Evolutionary conservation across 2,113 vertebrate genomes (phyloP).

Genomic region (Lates calcarifer): DNA sequence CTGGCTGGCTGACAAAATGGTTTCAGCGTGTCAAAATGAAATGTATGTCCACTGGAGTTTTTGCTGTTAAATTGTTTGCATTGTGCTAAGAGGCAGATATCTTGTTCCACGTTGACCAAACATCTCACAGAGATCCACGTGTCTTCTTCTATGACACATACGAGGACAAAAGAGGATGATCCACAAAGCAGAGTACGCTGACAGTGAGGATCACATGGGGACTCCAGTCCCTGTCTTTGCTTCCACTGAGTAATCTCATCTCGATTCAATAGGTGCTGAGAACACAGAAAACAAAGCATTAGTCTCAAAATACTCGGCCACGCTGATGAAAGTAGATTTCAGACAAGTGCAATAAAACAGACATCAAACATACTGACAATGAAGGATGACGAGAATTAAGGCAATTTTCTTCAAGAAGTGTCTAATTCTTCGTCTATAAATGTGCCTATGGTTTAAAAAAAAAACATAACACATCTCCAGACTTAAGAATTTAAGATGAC

Average conservation of each 20-base stretch:
- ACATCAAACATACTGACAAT: slow-evolving; percentile 50
- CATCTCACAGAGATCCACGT: background rate
- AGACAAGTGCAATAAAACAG: slow-evolving; percentile 32
- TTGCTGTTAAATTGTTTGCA: no score
- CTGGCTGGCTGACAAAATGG: slow-evolving; percentile 58
- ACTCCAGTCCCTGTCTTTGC: background rate
- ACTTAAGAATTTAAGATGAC: slow-evolving; percentile 47
- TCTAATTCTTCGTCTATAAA: slow-evolving; percentile 29
- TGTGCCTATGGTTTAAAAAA: slow-evolving; percentile 41
- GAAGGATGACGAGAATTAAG: slow-evolving; percentile 18
- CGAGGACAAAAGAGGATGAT: background rate
- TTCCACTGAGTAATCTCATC: slow-evolving; percentile 21
- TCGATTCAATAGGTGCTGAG: background rate
- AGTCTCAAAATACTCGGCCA: slow-evolving; percentile 23
- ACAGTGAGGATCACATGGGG: background rate
- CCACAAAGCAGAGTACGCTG: slow-evolving; percentile 9
- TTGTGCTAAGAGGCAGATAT: no score
- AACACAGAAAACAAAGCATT: slow-evolving; percentile 20
- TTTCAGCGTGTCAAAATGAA: slow-evolving; percentile 44
- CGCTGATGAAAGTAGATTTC: slow-evolving; percentile 33
- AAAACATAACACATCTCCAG: slow-evolving; percentile 25
- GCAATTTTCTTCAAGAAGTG: slow-evolving; percentile 22
- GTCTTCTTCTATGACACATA: background rate
- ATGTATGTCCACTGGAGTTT: background rate
- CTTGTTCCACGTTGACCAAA: background rate